phyloP scores from a whole-genome alignment of 1,140 invertebrate species.

The Drosophila obscura region DNA sequence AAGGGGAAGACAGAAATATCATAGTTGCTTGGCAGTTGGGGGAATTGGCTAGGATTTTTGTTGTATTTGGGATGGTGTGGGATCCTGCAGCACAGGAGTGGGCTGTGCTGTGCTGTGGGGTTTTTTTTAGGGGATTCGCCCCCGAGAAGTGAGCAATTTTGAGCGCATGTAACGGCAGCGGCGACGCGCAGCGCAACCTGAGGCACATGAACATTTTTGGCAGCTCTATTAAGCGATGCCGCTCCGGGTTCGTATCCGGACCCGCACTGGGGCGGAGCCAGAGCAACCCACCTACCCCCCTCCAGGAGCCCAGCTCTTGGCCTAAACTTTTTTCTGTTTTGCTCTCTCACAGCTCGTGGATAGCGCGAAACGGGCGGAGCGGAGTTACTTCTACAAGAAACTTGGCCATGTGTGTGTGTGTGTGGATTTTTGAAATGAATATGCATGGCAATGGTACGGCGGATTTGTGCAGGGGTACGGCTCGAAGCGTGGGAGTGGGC shows the following conservation, averaged over 20 bases:
- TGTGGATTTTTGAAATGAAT: slow-evolving; percentile 75
- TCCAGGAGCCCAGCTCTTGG: slow-evolving; percentile 25
- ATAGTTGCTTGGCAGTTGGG: slow-evolving; percentile 58
- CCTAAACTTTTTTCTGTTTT: slow-evolving; percentile 41
- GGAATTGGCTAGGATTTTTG: slow-evolving; percentile 68
- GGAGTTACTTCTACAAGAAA: slow-evolving; percentile 64
- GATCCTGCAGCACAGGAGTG: too few species aligned
- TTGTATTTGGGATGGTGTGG: background rate
- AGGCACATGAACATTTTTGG: slow-evolving; percentile 63
- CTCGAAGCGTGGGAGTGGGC: slow-evolving; percentile 11
- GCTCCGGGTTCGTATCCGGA: slow-evolving; percentile 37
- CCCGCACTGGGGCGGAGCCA: background rate
- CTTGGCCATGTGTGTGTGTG: slow-evolving; percentile 48
- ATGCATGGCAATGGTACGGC: slow-evolving; percentile 49
- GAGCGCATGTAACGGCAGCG: slow-evolving; percentile 63
- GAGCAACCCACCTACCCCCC: background rate
- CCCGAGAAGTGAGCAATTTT: slow-evolving; percentile 57
- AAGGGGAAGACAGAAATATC: slow-evolving; percentile 42
- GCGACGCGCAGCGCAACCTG: slow-evolving; percentile 62
- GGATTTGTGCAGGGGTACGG: background rate
- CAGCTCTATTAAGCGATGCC: slow-evolving; percentile 77
- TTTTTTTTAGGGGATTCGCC: slow-evolving; percentile 2
- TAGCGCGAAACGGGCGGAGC: background rate
- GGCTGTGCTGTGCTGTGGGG: background rate
- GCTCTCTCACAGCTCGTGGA: slow-evolving; percentile 34